Percentiles rank a stretch among this genome's conserved stretches.
phyloP scores from a whole-genome alignment of 2,113 vertebrate genomes.

The Anolis carolinensis region DNA sequence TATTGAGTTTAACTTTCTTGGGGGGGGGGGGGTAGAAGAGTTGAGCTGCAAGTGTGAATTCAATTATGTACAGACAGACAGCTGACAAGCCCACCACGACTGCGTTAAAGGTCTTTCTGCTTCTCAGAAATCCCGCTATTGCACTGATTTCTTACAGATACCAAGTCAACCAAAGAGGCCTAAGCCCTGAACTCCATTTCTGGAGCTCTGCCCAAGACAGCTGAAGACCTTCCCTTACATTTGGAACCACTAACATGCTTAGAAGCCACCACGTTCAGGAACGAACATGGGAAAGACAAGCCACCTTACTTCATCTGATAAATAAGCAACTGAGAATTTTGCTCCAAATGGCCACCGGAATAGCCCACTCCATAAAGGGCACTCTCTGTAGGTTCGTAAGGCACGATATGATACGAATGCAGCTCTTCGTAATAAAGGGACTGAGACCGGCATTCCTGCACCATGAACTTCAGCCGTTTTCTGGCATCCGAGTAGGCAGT shows the following conservation, averaged over 20 bases:
- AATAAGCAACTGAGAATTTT: constrained; percentile 87
- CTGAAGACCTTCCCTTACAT: constrained; percentile 59
- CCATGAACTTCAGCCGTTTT: constrained; percentile 93
- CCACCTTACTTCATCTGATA: constrained; percentile 90
- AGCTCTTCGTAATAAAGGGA: constrained; percentile 88
- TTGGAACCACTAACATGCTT: constrained; percentile 62
- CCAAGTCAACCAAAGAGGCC: constrained; percentile 33
- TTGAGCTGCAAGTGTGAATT: constrained; percentile 49
- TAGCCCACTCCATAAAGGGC: constrained; percentile 87
- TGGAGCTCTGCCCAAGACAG: constrained; percentile 56
- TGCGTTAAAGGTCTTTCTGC: constrained; percentile 40
- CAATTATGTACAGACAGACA: constrained; percentile 59
- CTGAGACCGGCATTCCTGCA: constrained; percentile 88
- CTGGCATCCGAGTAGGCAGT: constrained; percentile 81
- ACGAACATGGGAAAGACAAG: constrained; percentile 69
- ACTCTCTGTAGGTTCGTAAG: constrained; percentile 80
- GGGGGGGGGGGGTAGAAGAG: constrained; percentile 14
- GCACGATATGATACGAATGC: constrained; percentile 89
- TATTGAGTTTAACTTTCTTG: constrained; percentile 30
- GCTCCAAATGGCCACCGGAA: constrained; percentile 80
- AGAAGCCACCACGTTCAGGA: constrained; percentile 73
- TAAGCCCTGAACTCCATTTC: constrained; percentile 55
- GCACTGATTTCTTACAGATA: constrained; percentile 43
- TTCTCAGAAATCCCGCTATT: constrained; percentile 37
- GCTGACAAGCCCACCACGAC: constrained; percentile 26